phyloP scores from a whole-genome alignment of 2,888 invertebrate species.

The Neoaliturus tenellus region DNA sequence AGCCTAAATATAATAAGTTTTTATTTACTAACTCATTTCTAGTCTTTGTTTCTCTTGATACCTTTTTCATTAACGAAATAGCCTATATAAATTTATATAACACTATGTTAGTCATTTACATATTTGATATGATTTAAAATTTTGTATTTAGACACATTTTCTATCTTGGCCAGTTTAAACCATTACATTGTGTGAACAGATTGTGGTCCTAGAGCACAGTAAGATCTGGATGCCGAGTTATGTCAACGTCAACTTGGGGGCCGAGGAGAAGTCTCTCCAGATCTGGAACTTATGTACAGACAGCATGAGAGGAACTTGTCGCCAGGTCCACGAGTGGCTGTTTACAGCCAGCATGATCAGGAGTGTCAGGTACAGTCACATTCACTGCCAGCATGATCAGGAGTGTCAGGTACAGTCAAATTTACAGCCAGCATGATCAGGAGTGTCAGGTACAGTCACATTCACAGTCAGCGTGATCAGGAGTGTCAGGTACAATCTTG shows the following conservation, averaged over 20 bases:
- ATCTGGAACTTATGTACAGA: slow-evolving; percentile 91
- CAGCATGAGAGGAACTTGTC: slow-evolving; percentile 84
- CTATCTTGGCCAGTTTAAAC: too few species aligned
- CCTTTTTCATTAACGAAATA: too few species aligned
- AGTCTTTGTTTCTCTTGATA: too few species aligned
- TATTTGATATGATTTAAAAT: too few species aligned
- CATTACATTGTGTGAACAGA: slow-evolving; percentile 75
- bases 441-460: slow-evolving; percentile 84
- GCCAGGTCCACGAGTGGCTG: slow-evolving; percentile 94
- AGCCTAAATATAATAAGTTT: too few species aligned
- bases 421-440: slow-evolving; percentile 94
- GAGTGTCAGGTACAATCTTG: too few species aligned
- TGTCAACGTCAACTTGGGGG: slow-evolving; percentile 95
- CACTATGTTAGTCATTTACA: too few species aligned
- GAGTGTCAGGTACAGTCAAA: slow-evolving; percentile 84
- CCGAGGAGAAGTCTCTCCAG: slow-evolving; percentile 94
- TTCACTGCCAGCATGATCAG: slow-evolving; percentile 94
- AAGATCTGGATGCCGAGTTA: slow-evolving; percentile 97
- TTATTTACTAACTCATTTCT: too few species aligned
- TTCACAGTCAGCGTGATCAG: too few species aligned
- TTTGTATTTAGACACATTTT: too few species aligned
- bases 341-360: slow-evolving; percentile 94
- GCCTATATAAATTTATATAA: too few species aligned
- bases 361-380: slow-evolving; percentile 84
- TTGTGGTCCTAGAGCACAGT: slow-evolving; percentile 92